A percentile compares a stretch with the other conserved stretches of the same genome.
Evolutionary conservation across 2,888 invertebrate genomes (phyloP).

Genomic region (Panorpa germanica): DNA sequence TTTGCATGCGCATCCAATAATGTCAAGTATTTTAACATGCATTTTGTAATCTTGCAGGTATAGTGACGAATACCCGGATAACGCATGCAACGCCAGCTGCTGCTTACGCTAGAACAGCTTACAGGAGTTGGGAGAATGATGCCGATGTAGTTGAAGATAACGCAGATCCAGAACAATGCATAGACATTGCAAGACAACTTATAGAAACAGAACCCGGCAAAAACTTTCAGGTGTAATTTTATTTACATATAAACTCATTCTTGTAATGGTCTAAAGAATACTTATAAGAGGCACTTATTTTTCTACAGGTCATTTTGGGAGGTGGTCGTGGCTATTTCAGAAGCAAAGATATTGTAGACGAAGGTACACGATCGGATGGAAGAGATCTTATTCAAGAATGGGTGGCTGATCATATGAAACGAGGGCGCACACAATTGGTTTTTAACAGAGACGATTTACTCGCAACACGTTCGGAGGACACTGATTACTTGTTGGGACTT

Average conservation of each 20-base stretch:
- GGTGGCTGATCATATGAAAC: not conserved
- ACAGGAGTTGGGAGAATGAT: conserved; percentile 46
- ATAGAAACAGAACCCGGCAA: conserved; percentile 38
- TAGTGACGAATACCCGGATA: conserved; percentile 50
- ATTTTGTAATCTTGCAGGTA: too few species aligned
- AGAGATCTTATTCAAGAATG: conserved; percentile 9
- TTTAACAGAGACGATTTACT: too few species aligned
- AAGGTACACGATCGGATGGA: conserved; percentile 16
- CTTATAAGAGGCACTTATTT: not conserved
- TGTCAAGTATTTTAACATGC: too few species aligned
- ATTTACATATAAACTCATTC: too few species aligned
- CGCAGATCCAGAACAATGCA: conserved; percentile 27
- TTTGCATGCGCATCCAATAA: too few species aligned
- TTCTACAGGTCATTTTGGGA: conserved; percentile 25
- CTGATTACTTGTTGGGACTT: conserved; percentile 36
- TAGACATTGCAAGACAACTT: conserved; percentile 48
- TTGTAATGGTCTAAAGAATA: too few species aligned
- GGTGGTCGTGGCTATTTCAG: conserved; percentile 25
- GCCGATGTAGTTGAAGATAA: conserved; percentile 24
- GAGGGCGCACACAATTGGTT: too few species aligned
- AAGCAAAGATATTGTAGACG: conserved; percentile 22
- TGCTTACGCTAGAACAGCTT: conserved; percentile 42
- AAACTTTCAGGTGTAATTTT: conserved; percentile 32
- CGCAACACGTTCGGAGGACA: conserved; percentile 16
- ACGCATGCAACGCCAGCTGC: conserved; percentile 56